These are phyloP conservation scores for Rhabdophis nuchalis DNA, from an alignment of 2,797 vertebrate genomes.

Conservation along the genomic window DNA sequence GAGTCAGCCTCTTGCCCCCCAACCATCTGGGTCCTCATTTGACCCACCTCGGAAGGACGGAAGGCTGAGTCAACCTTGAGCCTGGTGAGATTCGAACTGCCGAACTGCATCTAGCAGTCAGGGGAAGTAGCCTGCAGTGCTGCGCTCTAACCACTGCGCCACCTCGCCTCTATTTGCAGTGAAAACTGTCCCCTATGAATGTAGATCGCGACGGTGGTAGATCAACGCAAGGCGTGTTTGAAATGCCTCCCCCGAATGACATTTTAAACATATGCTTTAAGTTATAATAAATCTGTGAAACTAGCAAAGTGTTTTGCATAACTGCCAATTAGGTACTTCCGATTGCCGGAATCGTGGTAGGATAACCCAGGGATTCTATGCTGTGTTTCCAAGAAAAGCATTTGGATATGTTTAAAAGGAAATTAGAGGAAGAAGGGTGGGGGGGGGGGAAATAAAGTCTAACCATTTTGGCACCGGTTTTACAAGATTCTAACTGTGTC, in stretches of 20 bases:
- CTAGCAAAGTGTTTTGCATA: background rate
- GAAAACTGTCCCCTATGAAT: background rate
- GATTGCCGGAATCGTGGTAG: background rate
- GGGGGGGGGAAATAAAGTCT: background rate
- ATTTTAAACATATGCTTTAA: background rate
- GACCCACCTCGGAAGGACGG: too few relatives aligned
- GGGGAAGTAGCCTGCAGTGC: too few relatives aligned
- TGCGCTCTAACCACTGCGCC: too few relatives aligned
- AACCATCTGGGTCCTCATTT: too few relatives aligned
- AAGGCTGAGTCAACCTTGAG: too few relatives aligned
- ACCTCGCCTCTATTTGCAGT: background rate
- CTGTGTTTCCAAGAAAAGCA: background rate
- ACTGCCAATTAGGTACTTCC: background rate
- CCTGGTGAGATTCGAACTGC: too few relatives aligned
- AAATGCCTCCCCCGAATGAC: background rate
- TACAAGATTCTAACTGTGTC: background rate
- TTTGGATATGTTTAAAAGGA: background rate
- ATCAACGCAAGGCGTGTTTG: background rate
- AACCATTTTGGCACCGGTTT: background rate
- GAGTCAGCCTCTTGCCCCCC: too few relatives aligned
- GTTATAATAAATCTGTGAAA: background rate
- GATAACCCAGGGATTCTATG: background rate
- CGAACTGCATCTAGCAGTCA: too few relatives aligned
- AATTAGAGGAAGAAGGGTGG: background rate
- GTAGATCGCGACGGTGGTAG: background rate